These are phyloP conservation scores for Heloderma charlesbogerti DNA, from an alignment of 2,113 vertebrate species.

Conservation along the genomic window DNA sequence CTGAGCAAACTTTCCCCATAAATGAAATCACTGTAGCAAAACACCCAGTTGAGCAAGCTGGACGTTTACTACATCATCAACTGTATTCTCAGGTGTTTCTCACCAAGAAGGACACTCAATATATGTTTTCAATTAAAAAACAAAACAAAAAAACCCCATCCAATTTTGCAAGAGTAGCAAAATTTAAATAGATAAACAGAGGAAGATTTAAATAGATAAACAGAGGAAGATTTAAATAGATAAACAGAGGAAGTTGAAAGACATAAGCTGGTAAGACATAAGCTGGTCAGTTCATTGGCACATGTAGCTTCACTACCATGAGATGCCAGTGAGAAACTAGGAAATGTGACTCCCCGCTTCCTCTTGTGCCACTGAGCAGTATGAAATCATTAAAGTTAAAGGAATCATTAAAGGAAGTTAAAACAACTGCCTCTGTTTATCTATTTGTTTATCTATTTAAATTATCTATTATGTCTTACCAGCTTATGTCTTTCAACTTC, in stretches of 20 bases:
- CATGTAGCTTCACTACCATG: not conserved
- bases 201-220: too few relatives aligned
- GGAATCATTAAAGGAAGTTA: not conserved
- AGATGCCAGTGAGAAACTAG: not conserved
- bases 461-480: too few relatives aligned
- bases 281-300: not conserved
- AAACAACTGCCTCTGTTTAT: too few relatives aligned
- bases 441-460: too few relatives aligned
- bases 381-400: constrained; percentile 2
- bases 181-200: too few relatives aligned
- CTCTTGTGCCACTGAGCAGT: not conserved
- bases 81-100: not conserved
- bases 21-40: not conserved
- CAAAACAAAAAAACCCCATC: too few relatives aligned
- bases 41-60: not conserved
- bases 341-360: not conserved
- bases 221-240: too few relatives aligned
- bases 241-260: too few relatives aligned
- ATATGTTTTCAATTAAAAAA: not conserved
- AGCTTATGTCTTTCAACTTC: too few relatives aligned
- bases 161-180: not conserved
- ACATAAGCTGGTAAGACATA: too few relatives aligned
- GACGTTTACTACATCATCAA: not conserved
- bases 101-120: not conserved
- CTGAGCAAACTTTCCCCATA: not conserved